Base-by-base conservation (phyloP, 2,113 vertebrate species). In the Sinosuthora webbiana region DNA sequence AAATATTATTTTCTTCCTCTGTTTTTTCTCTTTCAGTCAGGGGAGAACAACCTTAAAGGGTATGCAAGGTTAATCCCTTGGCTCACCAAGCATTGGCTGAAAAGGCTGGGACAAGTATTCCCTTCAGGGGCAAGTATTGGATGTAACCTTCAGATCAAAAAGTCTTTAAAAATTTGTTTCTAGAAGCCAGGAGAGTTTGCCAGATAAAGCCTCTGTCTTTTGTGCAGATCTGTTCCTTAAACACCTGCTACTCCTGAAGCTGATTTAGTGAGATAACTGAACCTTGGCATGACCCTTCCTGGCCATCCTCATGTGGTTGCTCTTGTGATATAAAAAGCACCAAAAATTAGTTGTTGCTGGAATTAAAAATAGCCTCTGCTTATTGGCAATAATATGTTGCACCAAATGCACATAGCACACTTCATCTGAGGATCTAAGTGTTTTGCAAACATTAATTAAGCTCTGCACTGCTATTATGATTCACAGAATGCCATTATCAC, bases 361-460 rank as follows among this genome's bases (percentile, higher is more conserved):
- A 92, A 92, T 65, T 81, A 75, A 89, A 95, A 90, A 87, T 42
- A 91, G n/a, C 30, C 45, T 67, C 49, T 94, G 73, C 33, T 87
- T 71, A 60, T 65, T 88, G 80, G 77, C 88, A 96, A 84, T 86
- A 87, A 92, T 83, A 45, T 10, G 30, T 84, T 89, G 85, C 80
- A 84, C 69, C 0, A 5, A 65, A 89, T 89, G 71, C 89, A 81
- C 77, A 92, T 14, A 90, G 68, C 86, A 77, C 68, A 88, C 76
- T 86, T 93, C 85, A 87, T 78, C 76, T 89, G 80, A 93, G 57
- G 69, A 96, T 92, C 76, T 71, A 75, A 95, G 60, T 86, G 88
- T 83, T 96, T 94, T 93, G 90, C 92, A 96, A 96, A 94, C 92
- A 95, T 88, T 94, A 96, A 95, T 96, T 95, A 97, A 97, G 93